Percentiles rank a stretch among this genome's conserved stretches.
phyloP scores from a whole-genome alignment of 2,113 vertebrate species.

The Amazona vittata region DNA sequence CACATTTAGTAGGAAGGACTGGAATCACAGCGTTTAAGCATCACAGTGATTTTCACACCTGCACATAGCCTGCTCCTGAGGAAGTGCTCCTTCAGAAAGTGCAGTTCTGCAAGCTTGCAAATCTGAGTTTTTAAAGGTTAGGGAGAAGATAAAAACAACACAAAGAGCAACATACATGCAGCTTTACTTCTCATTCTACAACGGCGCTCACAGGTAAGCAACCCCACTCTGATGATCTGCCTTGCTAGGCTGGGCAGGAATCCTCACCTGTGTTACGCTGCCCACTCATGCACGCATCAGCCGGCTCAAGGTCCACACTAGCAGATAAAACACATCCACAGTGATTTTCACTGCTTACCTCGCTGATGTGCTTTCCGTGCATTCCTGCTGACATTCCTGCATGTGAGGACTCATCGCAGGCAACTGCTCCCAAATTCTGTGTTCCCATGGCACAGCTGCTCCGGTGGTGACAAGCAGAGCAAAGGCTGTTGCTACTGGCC shows the following conservation, averaged over 20 bases:
- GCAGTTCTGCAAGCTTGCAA: background rate
- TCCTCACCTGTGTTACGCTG: background rate
- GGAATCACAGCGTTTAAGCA: background rate
- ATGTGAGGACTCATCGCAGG: background rate
- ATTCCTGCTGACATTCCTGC: background rate
- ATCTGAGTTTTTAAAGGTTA: background rate
- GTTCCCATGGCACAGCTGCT: background rate
- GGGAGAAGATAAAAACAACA: background rate
- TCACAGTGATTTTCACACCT: background rate
- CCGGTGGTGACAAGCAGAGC: background rate
- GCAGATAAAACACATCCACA: background rate
- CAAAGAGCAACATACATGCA: background rate
- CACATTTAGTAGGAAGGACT: background rate
- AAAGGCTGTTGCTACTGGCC: slow-evolving; percentile 19
- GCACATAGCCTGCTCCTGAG: background rate
- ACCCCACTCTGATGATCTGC: fast-evolving
- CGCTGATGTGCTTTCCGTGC: background rate
- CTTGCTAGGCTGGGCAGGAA: background rate
- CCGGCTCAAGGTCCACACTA: background rate
- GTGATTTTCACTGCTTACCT: slow-evolving; percentile 23
- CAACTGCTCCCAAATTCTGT: background rate
- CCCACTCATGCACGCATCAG: fast-evolving
- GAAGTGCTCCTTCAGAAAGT: background rate
- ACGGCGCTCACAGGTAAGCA: fast-evolving
- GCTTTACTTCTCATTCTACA: background rate